A percentile compares a stretch with the other conserved stretches of the same genome.
Evolutionary conservation across 2,113 vertebrate genomes (phyloP).

Genomic region (Collichthys lucidus): DNA sequence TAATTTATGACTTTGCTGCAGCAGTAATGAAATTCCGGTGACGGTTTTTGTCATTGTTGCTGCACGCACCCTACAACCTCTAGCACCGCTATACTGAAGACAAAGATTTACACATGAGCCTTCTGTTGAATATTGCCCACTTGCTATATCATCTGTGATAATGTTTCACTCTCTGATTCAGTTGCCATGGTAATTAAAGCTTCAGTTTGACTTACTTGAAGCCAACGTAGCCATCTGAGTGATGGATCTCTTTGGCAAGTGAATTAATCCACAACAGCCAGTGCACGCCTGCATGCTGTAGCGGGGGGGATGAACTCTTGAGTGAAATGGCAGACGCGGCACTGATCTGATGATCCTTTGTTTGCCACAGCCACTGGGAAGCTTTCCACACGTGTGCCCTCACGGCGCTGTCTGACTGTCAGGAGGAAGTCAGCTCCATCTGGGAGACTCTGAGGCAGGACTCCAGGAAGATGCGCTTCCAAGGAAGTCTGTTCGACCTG

Average conservation of each 20-base stretch:
- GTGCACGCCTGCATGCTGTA: conserved; percentile 22
- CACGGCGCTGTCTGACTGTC: conserved; percentile 78
- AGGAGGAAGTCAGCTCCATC: conserved; percentile 82
- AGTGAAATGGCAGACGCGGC: conserved; percentile 21
- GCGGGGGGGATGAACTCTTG: not conserved
- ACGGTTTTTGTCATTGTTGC: conserved; percentile 70
- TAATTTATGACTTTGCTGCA: conserved; percentile 81
- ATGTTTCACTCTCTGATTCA: conserved; percentile 64
- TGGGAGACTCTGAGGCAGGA: conserved; percentile 85
- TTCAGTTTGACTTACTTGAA: conserved; percentile 56
- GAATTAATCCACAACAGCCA: conserved; percentile 45
- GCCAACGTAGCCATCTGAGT: conserved; percentile 45
- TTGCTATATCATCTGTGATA: conserved; percentile 62
- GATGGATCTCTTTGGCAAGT: conserved; percentile 59
- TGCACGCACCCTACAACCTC: conserved; percentile 42
- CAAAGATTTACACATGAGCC: conserved; percentile 64
- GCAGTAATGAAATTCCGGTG: conserved; percentile 79
- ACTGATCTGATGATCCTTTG: conserved; percentile 60
- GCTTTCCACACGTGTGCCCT: conserved; percentile 84
- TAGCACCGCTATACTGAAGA: conserved; percentile 37
- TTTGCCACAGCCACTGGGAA: conserved; percentile 84
- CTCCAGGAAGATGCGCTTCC: conserved; percentile 84
- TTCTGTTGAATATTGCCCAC: conserved; percentile 43
- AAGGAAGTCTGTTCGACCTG: conserved; percentile 85
- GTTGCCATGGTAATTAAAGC: conserved; percentile 77